A percentile compares a stretch with the other conserved stretches of the same genome.
Evolutionary conservation across 2,888 invertebrate species (phyloP).

Genomic region (Synanthedon formicaeformis): DNA sequence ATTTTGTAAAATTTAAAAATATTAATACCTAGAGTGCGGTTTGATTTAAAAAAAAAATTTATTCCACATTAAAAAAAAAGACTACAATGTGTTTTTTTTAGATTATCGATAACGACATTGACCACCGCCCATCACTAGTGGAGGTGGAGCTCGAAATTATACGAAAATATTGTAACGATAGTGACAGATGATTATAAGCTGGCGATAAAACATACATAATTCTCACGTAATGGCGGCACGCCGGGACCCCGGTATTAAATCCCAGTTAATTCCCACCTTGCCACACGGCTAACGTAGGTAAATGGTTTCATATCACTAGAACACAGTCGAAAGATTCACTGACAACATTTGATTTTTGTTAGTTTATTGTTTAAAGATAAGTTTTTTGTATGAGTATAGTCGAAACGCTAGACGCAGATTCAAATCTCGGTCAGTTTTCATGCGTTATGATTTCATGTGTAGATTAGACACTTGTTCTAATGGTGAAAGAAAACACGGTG

Average conservation of each 20-base stretch:
- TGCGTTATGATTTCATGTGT: too few species aligned
- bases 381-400: too few species aligned
- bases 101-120: background rate
- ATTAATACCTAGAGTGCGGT: too few species aligned
- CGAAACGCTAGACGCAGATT: too few species aligned
- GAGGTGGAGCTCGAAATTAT: slow-evolving; percentile 59
- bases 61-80: too few species aligned
- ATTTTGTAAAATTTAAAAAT: too few species aligned
- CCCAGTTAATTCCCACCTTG: slow-evolving; percentile 39
- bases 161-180: slow-evolving; percentile 68
- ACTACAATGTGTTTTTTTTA: too few species aligned
- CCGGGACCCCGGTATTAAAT: slow-evolving; percentile 24
- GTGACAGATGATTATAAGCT: slow-evolving; percentile 71
- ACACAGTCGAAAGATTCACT: slow-evolving; percentile 17
- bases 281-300: slow-evolving; percentile 15
- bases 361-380: too few species aligned
- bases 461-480: too few species aligned
- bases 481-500: too few species aligned
- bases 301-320: slow-evolving; percentile 54
- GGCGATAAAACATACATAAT: slow-evolving; percentile 70
- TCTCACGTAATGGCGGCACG: slow-evolving; percentile 51
- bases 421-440: too few species aligned
- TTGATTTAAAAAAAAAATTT: too few species aligned
- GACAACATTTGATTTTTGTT: slow-evolving; percentile 9
- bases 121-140: slow-evolving; percentile 25